Conservation (phyloP, 2,888 invertebrate genomes). For the Drosophila mulleri region DNA sequence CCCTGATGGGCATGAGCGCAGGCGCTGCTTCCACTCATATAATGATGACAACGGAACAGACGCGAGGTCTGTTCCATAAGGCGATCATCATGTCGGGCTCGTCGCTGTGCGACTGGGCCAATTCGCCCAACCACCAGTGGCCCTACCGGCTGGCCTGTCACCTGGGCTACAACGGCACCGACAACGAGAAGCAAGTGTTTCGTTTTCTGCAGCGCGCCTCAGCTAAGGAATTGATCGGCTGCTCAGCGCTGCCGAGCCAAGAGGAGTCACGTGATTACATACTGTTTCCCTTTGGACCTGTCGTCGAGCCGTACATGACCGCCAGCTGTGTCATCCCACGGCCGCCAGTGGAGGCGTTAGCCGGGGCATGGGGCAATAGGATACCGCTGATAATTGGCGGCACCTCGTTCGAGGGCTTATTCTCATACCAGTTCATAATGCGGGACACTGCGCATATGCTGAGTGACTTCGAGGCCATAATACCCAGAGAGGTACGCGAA, state of each 20-base stretch:
- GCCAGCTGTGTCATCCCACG: slow-evolving; percentile 74
- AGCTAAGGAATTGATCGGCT: slow-evolving; percentile 49
- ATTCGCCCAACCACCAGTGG: slow-evolving; percentile 69
- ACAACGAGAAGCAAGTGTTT: slow-evolving; percentile 82
- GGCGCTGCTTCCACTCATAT: slow-evolving; percentile 85
- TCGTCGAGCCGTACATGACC: slow-evolving; percentile 80
- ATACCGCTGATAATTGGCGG: slow-evolving; percentile 83
- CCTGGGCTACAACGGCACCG: slow-evolving; percentile 82
- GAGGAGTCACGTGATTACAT: slow-evolving; percentile 70
- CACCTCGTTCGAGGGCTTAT: slow-evolving; percentile 82
- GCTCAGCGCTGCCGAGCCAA: slow-evolving; percentile 59
- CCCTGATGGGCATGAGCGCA: slow-evolving; percentile 86
- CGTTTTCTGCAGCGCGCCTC: slow-evolving; percentile 62
- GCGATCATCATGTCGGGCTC: slow-evolving; percentile 83
- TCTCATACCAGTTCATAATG: slow-evolving; percentile 67
- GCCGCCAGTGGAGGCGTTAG: slow-evolving; percentile 64
- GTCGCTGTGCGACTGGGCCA: slow-evolving; percentile 78
- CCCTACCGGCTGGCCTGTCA: slow-evolving; percentile 78
- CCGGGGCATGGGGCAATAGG: slow-evolving; percentile 79
- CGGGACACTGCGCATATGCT: slow-evolving; percentile 47
- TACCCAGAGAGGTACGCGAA: slow-evolving; percentile 73
- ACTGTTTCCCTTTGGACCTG: slow-evolving; percentile 78
- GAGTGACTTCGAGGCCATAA: slow-evolving; percentile 61
- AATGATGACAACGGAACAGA: slow-evolving; percentile 85
- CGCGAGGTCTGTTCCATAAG: slow-evolving; percentile 84